These are phyloP conservation scores for Myathropa florea DNA, from an alignment of 2,888 invertebrate species.

Conservation along the genomic window DNA sequence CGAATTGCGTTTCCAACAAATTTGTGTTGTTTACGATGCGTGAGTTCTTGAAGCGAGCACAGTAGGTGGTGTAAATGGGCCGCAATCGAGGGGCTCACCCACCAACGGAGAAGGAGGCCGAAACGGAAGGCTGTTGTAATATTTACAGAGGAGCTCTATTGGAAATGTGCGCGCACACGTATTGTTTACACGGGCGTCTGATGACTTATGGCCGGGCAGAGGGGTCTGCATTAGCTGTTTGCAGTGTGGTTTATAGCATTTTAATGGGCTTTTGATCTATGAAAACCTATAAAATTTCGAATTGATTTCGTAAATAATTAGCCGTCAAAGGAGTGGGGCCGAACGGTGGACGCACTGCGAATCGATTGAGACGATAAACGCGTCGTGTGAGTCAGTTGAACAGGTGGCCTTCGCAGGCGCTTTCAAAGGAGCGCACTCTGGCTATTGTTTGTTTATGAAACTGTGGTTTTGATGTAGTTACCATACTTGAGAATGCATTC, in stretches of 20 bases:
- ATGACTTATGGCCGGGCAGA: slow-evolving; percentile 53
- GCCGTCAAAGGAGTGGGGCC: slow-evolving; percentile 15
- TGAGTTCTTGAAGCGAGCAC: slow-evolving; percentile 42
- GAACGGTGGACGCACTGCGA: not conserved
- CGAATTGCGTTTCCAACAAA: slow-evolving; percentile 58
- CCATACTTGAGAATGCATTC: slow-evolving; percentile 5
- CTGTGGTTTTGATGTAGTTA: slow-evolving; percentile 1
- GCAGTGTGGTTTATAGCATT: slow-evolving; percentile 53
- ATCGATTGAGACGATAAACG: not conserved
- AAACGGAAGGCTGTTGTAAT: slow-evolving; percentile 62
- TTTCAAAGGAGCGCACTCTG: not conserved
- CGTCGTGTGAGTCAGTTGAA: slow-evolving; percentile 2
- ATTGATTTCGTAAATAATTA: slow-evolving; percentile 54
- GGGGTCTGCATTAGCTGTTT: slow-evolving; percentile 35
- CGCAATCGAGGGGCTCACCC: slow-evolving; percentile 21
- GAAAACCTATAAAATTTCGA: slow-evolving; percentile 39
- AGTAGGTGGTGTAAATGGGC: slow-evolving; percentile 54
- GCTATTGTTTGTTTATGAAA: slow-evolving; percentile 6
- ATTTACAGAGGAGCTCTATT: slow-evolving; percentile 38
- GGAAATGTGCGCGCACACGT: not conserved
- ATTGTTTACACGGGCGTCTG: slow-evolving; percentile 42
- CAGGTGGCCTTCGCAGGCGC: slow-evolving; percentile 11
- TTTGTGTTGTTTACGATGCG: slow-evolving; percentile 46
- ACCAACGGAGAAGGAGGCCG: slow-evolving; percentile 7
- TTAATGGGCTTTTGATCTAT: slow-evolving; percentile 64